Evolutionary conservation across 2,113 vertebrate species (phyloP).

Genomic region (Dascyllus trimaculatus): DNA sequence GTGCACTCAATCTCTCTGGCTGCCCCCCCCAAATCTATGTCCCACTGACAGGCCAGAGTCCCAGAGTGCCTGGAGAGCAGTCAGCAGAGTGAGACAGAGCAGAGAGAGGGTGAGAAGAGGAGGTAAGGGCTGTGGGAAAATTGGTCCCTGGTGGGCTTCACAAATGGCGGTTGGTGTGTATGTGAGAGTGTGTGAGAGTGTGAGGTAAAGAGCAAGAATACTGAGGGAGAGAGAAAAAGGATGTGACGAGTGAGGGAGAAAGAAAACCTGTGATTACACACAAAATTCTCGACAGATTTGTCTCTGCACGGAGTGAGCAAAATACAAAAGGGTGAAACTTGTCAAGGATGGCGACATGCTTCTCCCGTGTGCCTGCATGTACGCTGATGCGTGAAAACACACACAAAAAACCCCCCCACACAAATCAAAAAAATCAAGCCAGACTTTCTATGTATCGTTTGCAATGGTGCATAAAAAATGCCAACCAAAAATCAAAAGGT

Average conservation of each 20-base stretch:
- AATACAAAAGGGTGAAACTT: conserved; percentile 37
- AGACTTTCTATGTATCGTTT: conserved; percentile 14
- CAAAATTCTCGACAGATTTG: conserved; percentile 34
- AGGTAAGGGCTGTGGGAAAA: conserved; percentile 64
- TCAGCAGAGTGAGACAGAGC: conserved; percentile 68
- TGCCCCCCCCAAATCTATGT: conserved; percentile 35
- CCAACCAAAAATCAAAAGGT: conserved; percentile 39
- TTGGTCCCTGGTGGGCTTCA: conserved; percentile 76
- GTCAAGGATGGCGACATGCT: conserved; percentile 49
- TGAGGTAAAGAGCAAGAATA: conserved; percentile 22
- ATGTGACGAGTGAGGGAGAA: conserved; percentile 36
- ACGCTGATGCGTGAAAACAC: conserved; percentile 21
- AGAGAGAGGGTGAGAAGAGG: conserved; percentile 55
- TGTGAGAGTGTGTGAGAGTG: conserved; percentile 9
- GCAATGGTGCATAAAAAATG: conserved; percentile 23
- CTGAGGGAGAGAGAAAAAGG: conserved; percentile 33
- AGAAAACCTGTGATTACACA: conserved; percentile 58
- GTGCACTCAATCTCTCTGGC: conserved; percentile 39
- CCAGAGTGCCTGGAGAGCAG: conserved; percentile 63
- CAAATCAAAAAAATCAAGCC: conserved; percentile 43
- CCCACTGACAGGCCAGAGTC: conserved; percentile 65
- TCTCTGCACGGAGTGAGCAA: conserved; percentile 48
- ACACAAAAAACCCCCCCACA: conserved; percentile 7
- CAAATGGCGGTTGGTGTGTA: conserved; percentile 41
- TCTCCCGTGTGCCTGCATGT: conserved; percentile 13